phyloP scores from a whole-genome alignment of 2,113 vertebrate species.

The Aphelocoma coerulescens region DNA sequence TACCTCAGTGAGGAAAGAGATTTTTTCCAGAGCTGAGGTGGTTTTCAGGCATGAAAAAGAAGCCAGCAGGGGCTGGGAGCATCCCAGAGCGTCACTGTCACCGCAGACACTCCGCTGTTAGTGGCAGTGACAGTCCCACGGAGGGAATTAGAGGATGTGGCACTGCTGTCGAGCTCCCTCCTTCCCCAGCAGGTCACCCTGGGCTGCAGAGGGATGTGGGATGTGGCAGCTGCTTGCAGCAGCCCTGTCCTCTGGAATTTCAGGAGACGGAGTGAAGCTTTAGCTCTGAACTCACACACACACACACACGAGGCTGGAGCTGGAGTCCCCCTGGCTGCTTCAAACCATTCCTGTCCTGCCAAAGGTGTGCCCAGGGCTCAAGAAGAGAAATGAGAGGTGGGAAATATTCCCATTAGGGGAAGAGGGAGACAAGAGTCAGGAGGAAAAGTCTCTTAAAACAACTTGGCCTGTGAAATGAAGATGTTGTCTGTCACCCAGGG shows the following conservation, averaged over 20 bases:
- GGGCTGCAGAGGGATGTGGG: neutral
- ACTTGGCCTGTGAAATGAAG: neutral
- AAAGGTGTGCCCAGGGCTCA: neutral
- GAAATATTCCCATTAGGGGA: rapidly evolving
- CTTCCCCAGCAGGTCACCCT: neutral
- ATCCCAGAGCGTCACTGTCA: rapidly evolving
- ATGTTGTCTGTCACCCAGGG: slow-evolving; percentile 7
- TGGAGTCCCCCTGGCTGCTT: neutral
- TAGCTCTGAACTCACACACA: neutral
- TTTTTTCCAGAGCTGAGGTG: neutral
- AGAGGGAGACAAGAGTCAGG: neutral
- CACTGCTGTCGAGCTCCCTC: neutral
- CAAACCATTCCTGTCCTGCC: neutral
- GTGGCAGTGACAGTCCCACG: neutral
- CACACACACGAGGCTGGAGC: neutral
- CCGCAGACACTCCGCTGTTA: rapidly evolving
- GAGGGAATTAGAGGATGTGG: neutral
- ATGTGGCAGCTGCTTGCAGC: neutral
- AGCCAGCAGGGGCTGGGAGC: neutral
- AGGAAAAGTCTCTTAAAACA: neutral
- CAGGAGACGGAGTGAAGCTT: neutral
- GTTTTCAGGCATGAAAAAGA: neutral
- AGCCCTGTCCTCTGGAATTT: neutral
- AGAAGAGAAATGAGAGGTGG: neutral
- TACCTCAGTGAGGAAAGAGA: neutral